Percentiles rank a stretch among this genome's conserved stretches.
phyloP scores from a whole-genome alignment of 53 echinoderm and acorn worm species.

The Echinometra lucunter region DNA sequence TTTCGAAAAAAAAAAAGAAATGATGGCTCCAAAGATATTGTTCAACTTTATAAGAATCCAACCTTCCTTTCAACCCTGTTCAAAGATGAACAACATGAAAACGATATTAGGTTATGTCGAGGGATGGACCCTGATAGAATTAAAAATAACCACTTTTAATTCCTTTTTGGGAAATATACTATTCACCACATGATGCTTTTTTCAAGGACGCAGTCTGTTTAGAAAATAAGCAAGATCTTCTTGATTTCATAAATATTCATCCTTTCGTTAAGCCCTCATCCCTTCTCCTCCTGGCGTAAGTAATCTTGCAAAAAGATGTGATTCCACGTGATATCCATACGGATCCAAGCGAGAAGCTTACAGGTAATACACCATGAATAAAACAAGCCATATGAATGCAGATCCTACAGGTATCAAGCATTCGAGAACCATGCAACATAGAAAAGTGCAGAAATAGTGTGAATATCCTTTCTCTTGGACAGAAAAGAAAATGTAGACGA shows the following conservation, averaged over 20 bases:
- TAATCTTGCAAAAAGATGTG: conserved; percentile 1
- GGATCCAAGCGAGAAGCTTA: background rate
- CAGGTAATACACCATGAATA: conserved; percentile 18
- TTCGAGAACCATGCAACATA: background rate
- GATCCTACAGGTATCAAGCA: background rate
- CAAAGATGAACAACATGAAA: background rate
- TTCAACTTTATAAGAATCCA: too few species aligned
- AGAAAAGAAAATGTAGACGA: background rate
- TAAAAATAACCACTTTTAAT: background rate
- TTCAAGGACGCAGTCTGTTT: background rate
- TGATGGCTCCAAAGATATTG: too few species aligned
- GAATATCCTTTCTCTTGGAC: conserved; percentile 27
- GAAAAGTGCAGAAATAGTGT: background rate
- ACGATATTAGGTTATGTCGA: background rate
- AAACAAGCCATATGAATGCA: conserved; percentile 3
- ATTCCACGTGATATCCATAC: background rate
- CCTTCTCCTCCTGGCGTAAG: background rate
- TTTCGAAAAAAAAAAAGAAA: too few species aligned
- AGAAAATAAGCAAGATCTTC: background rate
- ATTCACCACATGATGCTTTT: background rate
- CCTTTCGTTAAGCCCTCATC: background rate
- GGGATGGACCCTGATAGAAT: background rate
- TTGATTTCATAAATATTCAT: conserved; percentile 9
- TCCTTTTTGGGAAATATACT: background rate
- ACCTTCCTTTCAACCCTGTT: too few species aligned